Conservation (phyloP, 2,113 vertebrate genomes). For the Sarotherodon lohbergeri region DNA sequence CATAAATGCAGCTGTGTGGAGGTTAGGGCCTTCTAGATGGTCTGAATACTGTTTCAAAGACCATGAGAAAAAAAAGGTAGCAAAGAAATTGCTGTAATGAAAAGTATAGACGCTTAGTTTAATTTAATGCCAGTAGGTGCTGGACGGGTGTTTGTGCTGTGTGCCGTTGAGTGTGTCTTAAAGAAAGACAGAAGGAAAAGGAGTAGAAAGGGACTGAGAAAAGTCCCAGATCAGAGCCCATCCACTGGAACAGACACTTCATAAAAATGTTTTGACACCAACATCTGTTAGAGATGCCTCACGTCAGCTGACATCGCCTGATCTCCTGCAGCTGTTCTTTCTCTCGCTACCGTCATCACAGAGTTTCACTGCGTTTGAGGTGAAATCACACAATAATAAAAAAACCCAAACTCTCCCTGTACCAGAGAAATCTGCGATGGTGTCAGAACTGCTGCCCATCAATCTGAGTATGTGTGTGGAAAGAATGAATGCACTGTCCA, state of each 20-base stretch:
- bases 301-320: not conserved
- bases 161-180: not conserved
- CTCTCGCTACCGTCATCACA: not conserved
- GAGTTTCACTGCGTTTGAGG: not conserved
- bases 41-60: not conserved
- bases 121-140: no score
- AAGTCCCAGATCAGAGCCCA: slow-evolving; percentile 15
- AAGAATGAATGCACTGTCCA: not conserved
- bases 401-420: not conserved
- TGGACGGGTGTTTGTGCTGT: not conserved
- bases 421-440: not conserved
- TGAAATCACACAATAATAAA: not conserved
- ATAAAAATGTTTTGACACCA: slow-evolving; percentile 41
- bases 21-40: not conserved
- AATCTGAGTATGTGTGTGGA: not conserved
- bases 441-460: not conserved
- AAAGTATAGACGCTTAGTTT: not conserved
- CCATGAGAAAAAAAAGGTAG: not conserved
- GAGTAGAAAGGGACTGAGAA: not conserved
- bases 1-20: not conserved
- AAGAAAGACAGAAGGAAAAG: not conserved
- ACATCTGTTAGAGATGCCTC: slow-evolving; percentile 25
- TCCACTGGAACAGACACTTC: slow-evolving; percentile 6
- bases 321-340: slow-evolving; percentile 29
- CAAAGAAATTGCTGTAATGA: not conserved